Base-by-base conservation (phyloP, 2,113 vertebrate genomes). In the Herpetotheres cachinnans region DNA sequence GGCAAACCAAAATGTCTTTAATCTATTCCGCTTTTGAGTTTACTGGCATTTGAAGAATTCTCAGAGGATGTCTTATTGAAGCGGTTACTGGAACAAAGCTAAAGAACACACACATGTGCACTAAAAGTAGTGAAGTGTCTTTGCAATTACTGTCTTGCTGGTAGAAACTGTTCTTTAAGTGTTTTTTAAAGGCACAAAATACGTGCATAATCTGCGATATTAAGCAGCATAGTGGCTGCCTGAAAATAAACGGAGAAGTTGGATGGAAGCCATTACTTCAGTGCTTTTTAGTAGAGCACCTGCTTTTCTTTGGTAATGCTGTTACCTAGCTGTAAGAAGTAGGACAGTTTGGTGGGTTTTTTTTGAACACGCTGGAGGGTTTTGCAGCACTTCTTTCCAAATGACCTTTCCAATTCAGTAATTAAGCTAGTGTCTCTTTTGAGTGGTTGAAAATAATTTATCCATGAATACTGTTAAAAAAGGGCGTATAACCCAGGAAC, bases 141-240 rank as follows among this genome's bases (percentile, higher is more conserved):
- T 86, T 89, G 79, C 76, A 13, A 3, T 94, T 79, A 42, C 4
- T 50, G 54, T 61, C 30, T 54, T 54, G 46, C 69, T 22, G 30
- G 42, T 66, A 58, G 90, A 83, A 92, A 82, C 15, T 36, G 47
- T 63, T 67, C 52, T 32, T 36, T 40, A 85, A 87, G n/a, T 79
- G 82, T 13, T 65, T 87, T 87, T 65, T 58, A 83, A 79, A 74
- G 58, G 62, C 58, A 49, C 49, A 13, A 38, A 61, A 42, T 34
- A 32, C 1, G 2, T 27, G 16, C 5, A 9, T 59, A 47, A 4
- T 40, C 38, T 49, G 42, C 7, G 3, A 21, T 52, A 44, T 0
- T 24, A 46, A 47, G 26, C 56, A 79, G 52, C 4, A 2, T 34
- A 32, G 46, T 1, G 10, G 36, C 83, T 92, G 81, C 36, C 20